Base-by-base conservation (phyloP, 2,888 invertebrate species). In the Cyclophora albipunctata region DNA sequence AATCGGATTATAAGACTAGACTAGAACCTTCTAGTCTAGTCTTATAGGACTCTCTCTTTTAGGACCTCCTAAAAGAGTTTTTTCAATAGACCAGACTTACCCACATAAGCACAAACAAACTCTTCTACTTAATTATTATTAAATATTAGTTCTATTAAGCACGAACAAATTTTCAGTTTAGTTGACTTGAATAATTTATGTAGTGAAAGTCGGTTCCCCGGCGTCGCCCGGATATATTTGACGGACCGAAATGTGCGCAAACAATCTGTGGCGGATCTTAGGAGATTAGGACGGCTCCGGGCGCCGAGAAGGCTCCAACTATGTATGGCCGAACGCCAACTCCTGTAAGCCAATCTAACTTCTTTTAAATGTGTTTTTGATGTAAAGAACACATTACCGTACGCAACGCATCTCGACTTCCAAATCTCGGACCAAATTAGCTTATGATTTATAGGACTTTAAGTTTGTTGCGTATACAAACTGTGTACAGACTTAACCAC, bases 311-410 rank as follows among this genome's bases (percentile, higher is more conserved):
- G 81, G 78, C 81, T 81, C 78, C 73, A 78, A 78, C 77, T 78
- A 79, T 71, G 81, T 80, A 81, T 86, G 86, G 84, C 80, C 78
- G 73, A 68, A 64, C 76, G 85, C 85, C 86, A 85, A 85, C 83
- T 85, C 81, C 78, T 68, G 76, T 84, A 84, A 87, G 86, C 87
- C 86, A 88, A 88, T 88, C 82, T 88, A 88, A 87, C 87, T 87
- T 88, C 85, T 86, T 87, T 85, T 86, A 87, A 88, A 88, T 86
- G 84, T 86, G 86, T 87, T 88, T 87, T 87, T 87, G 86, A 87
- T 87, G 83, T 83, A 84, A 85, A 86, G 80, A 86, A 83, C 84
- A 81, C 82, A 82, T 84, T 84, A 81, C 78, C 73, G 74, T 75
- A 84, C 83, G 82, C 82, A 81, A 75, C 71, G 75, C 75, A 71